Percentiles rank a stretch among this genome's conserved stretches.
Conservation (phyloP, 2,888 invertebrate species). For the Heteromurus nitidus region DNA sequence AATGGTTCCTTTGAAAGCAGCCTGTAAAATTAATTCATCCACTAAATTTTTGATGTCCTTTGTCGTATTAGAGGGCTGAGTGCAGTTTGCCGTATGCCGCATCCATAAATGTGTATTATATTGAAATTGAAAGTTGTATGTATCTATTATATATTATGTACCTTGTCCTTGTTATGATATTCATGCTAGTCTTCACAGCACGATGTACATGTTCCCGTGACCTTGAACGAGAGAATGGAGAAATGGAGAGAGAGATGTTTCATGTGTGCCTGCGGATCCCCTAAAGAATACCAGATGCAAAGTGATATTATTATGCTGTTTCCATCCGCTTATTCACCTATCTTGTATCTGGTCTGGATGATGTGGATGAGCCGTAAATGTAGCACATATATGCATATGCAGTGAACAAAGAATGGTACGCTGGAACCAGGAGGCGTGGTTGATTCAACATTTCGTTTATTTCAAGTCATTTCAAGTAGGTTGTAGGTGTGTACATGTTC, state of each 20-base stretch:
- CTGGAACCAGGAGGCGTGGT: too few relatives aligned
- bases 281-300: too few relatives aligned
- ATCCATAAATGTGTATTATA: not conserved
- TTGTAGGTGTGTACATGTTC: too few relatives aligned
- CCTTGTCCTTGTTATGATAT: constrained; percentile 17
- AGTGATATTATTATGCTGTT: too few relatives aligned
- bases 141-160: too few relatives aligned
- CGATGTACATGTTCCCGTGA: constrained; percentile 6
- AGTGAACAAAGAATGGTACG: too few relatives aligned
- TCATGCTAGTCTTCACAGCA: not conserved
- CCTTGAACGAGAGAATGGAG: constrained; percentile 20
- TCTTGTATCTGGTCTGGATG: too few relatives aligned
- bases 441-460: too few relatives aligned
- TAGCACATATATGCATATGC: too few relatives aligned
- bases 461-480: too few relatives aligned
- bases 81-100: not conserved
- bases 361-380: not conserved
- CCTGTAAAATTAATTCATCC: not conserved
- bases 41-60: not conserved
- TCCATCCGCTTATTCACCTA: too few relatives aligned
- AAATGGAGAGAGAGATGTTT: constrained; percentile 1
- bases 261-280: not conserved
- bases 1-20: not conserved
- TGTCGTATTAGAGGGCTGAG: not conserved
- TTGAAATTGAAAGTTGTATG: not conserved